Evolutionary conservation across 1,140 invertebrate species (phyloP).

Genomic region (Ceratina calcarata): DNA sequence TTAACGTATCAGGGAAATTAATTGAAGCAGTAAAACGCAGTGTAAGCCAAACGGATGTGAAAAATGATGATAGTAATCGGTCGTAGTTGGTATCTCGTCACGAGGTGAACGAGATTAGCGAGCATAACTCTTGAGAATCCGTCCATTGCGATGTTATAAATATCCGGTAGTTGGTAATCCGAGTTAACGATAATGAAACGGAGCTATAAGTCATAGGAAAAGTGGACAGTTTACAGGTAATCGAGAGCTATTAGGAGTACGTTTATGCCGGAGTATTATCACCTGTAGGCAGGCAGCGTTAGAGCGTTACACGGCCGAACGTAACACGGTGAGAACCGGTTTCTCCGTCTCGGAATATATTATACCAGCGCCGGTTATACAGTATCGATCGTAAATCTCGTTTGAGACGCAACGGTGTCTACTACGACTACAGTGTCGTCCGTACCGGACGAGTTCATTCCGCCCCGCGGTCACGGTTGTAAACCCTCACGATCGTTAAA

Average conservation of each 20-base stretch:
- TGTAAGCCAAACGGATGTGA: no score
- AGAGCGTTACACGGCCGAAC: conserved; percentile 13
- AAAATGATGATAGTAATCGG: no score
- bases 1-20: no score
- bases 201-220: conserved; percentile 36
- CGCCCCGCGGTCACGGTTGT: background rate
- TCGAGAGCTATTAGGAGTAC: conserved; percentile 55
- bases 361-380: conserved; percentile 24
- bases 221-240: conserved; percentile 46
- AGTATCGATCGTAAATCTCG: conserved; percentile 58
- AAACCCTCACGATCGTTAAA: background rate
- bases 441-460: conserved; percentile 11
- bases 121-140: no score
- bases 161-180: background rate
- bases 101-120: no score
- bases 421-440: background rate
- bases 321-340: conserved; percentile 53
- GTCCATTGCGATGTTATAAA: background rate
- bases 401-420: conserved; percentile 7
- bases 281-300: conserved; percentile 39
- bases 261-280: conserved; percentile 59
- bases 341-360: conserved; percentile 29
- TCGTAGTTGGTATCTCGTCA: no score
- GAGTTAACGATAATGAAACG: conserved; percentile 12
- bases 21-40: no score